Conservation (phyloP, 2,888 invertebrate genomes). For the Hemaris fuciformis region DNA sequence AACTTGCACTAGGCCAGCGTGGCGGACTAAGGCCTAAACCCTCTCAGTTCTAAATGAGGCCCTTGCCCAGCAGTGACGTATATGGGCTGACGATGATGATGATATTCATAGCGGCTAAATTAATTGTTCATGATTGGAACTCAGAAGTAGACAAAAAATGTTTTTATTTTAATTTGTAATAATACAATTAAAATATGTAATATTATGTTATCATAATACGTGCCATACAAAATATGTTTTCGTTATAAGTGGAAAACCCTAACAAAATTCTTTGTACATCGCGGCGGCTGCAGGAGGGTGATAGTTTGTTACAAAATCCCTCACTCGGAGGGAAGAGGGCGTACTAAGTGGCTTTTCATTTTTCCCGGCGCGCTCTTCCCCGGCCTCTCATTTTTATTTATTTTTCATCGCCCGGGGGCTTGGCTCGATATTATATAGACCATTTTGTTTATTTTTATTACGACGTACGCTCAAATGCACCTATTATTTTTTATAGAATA, state of each 20-base stretch:
- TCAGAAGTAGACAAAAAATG: too few species aligned
- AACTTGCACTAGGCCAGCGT: too few species aligned
- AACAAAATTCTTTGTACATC: neutral
- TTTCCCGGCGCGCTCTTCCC: constrained; percentile 49
- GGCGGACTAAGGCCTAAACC: too few species aligned
- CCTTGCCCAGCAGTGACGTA: too few species aligned
- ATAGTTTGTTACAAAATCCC: constrained; percentile 46
- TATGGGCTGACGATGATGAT: too few species aligned
- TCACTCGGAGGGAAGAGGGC: constrained; percentile 54
- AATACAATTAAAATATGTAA: too few species aligned
- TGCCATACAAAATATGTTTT: neutral
- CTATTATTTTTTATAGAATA: constrained; percentile 69
- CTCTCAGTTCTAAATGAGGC: too few species aligned
- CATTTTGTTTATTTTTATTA: constrained; percentile 75
- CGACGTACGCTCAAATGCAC: constrained; percentile 59
- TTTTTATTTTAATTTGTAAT: too few species aligned
- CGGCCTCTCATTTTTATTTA: constrained; percentile 69
- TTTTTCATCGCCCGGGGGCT: constrained; percentile 73
- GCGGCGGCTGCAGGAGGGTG: neutral
- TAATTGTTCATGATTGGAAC: too few species aligned
- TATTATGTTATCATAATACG: too few species aligned
- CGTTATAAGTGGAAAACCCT: neutral
- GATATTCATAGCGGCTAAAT: too few species aligned
- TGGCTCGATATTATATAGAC: constrained; percentile 66
- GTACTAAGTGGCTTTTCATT: constrained; percentile 74